Evolutionary conservation across 2,797 vertebrate species (phyloP).

Genomic region (Tadarida brasiliensis): DNA sequence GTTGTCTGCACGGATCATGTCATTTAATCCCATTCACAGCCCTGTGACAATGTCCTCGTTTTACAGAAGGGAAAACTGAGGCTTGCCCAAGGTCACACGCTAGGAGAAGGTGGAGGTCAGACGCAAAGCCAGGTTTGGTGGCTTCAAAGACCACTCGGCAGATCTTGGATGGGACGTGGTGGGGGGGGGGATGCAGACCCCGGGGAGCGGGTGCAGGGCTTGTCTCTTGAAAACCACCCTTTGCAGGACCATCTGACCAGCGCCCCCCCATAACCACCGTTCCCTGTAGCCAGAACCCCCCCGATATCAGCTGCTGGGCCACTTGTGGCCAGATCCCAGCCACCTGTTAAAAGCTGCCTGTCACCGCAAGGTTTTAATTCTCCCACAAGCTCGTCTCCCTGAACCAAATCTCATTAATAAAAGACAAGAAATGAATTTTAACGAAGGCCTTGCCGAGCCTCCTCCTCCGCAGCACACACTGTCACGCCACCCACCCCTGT

Average conservation of each 20-base stretch:
- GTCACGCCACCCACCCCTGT: neutral
- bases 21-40: neutral
- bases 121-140: neutral
- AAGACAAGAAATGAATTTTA: constrained; percentile 29
- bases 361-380: constrained; percentile 4
- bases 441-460: neutral
- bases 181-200: accelerated
- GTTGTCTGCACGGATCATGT: neutral
- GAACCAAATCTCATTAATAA: constrained; percentile 57
- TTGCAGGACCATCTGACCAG: accelerated
- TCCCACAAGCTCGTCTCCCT: neutral
- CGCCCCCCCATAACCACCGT: accelerated
- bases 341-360: neutral
- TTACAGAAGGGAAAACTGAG: neutral
- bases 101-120: no score
- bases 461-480: neutral
- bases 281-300: neutral
- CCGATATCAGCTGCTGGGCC: neutral
- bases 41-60: neutral
- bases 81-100: neutral
- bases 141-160: neutral
- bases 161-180: accelerated
- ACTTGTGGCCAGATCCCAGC: neutral
- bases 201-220: accelerated
- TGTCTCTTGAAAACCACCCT: neutral